Percentiles rank a stretch among this genome's conserved stretches.
phyloP scores from a whole-genome alignment of 2,113 vertebrate species.

The Eudyptes chrysolophus region DNA sequence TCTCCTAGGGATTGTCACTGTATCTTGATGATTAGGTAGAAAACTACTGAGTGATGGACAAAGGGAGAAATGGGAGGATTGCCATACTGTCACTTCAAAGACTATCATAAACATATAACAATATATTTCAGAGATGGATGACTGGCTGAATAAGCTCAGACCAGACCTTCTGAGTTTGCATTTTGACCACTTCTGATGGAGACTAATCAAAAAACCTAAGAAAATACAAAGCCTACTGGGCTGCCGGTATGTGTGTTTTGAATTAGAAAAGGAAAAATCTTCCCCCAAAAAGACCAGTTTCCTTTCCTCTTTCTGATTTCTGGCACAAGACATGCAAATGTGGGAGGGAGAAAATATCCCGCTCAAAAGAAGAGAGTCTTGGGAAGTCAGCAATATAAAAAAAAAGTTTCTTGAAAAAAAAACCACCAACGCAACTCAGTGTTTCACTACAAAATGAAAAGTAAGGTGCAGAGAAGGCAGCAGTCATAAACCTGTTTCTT shows the following conservation, averaged over 20 bases:
- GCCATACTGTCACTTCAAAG: not conserved
- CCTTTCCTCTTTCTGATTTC: not conserved
- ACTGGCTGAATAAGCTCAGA: not conserved
- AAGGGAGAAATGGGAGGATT: not conserved
- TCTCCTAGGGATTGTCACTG: not conserved
- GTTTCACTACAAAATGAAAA: not conserved
- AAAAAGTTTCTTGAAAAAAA: not conserved
- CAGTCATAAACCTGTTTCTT: not conserved
- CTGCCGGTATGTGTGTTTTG: not conserved
- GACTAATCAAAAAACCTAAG: not conserved
- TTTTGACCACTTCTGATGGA: not conserved
- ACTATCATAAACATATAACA: not conserved
- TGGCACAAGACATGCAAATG: slow-evolving; percentile 13
- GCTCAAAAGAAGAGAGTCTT: not conserved
- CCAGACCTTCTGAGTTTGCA: not conserved
- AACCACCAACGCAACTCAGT: not conserved
- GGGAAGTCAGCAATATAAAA: not conserved
- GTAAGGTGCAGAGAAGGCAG: not conserved
- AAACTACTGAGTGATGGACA: not conserved
- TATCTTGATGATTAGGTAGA: not conserved
- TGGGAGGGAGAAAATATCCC: not conserved
- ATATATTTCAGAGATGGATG: not conserved
- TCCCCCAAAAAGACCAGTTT: not conserved
- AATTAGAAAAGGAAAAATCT: not conserved
- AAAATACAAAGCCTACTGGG: not conserved